Conservation (phyloP, 2,888 invertebrate species). For the Troides oblongomaculatus region DNA sequence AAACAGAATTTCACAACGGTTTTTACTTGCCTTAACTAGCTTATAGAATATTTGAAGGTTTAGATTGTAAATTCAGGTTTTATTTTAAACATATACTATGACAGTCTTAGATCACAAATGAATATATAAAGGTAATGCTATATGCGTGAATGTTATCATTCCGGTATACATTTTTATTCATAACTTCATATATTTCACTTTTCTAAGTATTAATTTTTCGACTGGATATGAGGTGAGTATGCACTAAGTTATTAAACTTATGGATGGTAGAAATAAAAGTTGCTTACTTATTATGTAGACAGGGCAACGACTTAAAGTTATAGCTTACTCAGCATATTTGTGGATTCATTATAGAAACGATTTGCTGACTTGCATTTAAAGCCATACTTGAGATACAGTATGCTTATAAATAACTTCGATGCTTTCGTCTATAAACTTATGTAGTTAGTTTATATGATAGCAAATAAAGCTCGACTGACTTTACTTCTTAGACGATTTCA, state of each 20-base stretch:
- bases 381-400: slow-evolving; percentile 12
- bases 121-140: too few relatives aligned
- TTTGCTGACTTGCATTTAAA: slow-evolving; percentile 22
- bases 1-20: slow-evolving; percentile 45
- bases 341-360: slow-evolving; percentile 16
- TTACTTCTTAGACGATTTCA: neutral
- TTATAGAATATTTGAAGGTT: neutral
- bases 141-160: too few relatives aligned
- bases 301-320: slow-evolving; percentile 8
- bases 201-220: neutral
- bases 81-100: neutral
- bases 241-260: neutral
- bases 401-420: slow-evolving; percentile 6
- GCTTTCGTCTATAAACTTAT: neutral
- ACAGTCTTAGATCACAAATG: too few relatives aligned
- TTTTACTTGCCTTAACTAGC: slow-evolving; percentile 8
- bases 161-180: too few relatives aligned
- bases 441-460: neutral
- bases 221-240: neutral
- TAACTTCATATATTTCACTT: neutral
- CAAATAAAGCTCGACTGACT: neutral
- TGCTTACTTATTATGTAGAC: slow-evolving; percentile 14
- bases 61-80: neutral
- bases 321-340: slow-evolving; percentile 18
- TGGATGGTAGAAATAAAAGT: slow-evolving; percentile 2